phyloP scores from a whole-genome alignment of 53 echinoderm and acorn worm genomes.

The Hippasteria phrygiana region DNA sequence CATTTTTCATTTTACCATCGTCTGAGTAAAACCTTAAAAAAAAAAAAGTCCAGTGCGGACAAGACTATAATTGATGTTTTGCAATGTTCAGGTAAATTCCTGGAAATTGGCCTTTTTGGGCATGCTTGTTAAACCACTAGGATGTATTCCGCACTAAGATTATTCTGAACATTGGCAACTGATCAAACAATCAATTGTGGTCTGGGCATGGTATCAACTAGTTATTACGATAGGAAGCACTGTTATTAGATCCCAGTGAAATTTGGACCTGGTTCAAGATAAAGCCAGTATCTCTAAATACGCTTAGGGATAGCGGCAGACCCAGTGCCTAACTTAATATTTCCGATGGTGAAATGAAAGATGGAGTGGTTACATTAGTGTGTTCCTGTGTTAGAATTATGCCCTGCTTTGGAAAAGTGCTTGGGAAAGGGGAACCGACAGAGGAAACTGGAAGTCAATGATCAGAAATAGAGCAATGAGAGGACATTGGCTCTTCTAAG shows the following conservation, averaged over 20 bases:
- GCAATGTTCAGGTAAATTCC: not conserved
- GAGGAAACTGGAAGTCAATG: not conserved
- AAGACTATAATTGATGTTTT: conserved; percentile 11
- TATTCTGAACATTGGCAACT: conserved; percentile 23
- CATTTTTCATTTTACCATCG: too few relatives aligned
- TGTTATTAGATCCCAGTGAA: conserved; percentile 32
- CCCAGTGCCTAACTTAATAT: not conserved
- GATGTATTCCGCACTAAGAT: not conserved
- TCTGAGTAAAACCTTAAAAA: too few relatives aligned
- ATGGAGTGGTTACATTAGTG: not conserved
- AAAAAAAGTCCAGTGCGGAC: not conserved
- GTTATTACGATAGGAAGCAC: conserved; percentile 44
- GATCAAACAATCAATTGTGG: conserved; percentile 41
- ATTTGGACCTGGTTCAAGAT: conserved; percentile 50
- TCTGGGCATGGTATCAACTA: conserved; percentile 31
- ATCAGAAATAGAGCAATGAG: too few relatives aligned
- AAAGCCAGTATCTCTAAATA: not conserved
- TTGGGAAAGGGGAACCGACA: not conserved
- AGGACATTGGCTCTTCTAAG: too few relatives aligned
- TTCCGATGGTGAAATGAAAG: conserved; percentile 4
- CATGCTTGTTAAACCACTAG: not conserved
- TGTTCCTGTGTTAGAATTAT: not conserved
- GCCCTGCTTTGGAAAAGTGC: not conserved
- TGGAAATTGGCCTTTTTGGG: not conserved
- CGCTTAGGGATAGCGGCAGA: not conserved